Percentiles rank a stretch among this genome's conserved stretches.
Evolutionary conservation across 2,888 invertebrate genomes (phyloP).

Genomic region (Coecobrya sp.): DNA sequence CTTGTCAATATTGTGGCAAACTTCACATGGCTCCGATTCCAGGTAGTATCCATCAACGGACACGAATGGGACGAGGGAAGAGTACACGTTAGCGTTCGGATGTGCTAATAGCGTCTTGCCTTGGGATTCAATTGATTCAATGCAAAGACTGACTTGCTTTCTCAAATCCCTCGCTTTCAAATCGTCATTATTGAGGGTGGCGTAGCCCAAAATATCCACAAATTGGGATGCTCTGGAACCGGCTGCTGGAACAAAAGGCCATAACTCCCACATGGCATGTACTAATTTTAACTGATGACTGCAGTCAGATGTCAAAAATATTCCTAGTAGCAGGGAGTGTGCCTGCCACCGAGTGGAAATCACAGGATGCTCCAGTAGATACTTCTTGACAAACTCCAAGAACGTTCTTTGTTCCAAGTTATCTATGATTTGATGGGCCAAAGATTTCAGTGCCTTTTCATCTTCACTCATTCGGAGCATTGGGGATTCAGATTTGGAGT

Average conservation of each 20-base stretch:
- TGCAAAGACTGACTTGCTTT: constrained; percentile 84
- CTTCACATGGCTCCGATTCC: constrained; percentile 98
- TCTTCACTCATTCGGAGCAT: constrained; percentile 85
- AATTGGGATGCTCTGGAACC: constrained; percentile 98
- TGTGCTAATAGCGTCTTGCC: constrained; percentile 92
- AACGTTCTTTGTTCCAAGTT: constrained; percentile 85
- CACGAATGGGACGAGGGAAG: constrained; percentile 96
- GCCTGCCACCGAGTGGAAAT: constrained; percentile 94
- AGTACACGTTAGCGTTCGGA: constrained; percentile 97
- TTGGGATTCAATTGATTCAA: constrained; percentile 85
- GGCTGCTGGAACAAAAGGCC: constrained; percentile 88
- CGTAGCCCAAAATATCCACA: constrained; percentile 98
- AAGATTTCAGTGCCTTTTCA: constrained; percentile 85
- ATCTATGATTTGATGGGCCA: constrained; percentile 86
- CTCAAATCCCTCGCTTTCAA: constrained; percentile 87
- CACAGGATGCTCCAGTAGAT: constrained; percentile 85
- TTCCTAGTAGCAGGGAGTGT: constrained; percentile 93
- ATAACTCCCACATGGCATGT: constrained; percentile 86
- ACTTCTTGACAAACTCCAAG: constrained; percentile 86
- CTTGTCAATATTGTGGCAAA: constrained; percentile 99
- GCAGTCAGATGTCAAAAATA: constrained; percentile 85
- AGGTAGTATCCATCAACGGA: constrained; percentile 98
- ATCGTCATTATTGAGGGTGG: constrained; percentile 92
- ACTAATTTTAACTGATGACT: constrained; percentile 86
- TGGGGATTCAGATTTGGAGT: constrained; percentile 85